Base-by-base conservation (phyloP, 2,888 invertebrate species). In the Tetragonula carbonaria region DNA sequence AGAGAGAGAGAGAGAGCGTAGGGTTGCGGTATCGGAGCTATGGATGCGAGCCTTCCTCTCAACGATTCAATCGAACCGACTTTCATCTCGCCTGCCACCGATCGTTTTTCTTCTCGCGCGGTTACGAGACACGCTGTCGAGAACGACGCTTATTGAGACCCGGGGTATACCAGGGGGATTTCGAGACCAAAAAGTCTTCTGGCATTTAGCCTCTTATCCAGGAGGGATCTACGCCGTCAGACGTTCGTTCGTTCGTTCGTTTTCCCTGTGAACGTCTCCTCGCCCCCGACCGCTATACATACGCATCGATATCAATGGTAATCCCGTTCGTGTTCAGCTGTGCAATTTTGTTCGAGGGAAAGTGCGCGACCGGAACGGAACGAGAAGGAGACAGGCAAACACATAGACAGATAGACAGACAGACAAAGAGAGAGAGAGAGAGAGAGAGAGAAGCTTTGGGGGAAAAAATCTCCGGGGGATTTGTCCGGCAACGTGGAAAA, bases 1-100 rank as follows among this genome's bases (percentile, higher is more conserved):
- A n/a, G 14, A 16, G 2, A 38, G 14, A 38, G 65, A 21, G 38
- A 21, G 65, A 66, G 62, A 16, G 62, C 70, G 59, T 8, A 45
- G 45, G 45, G 73, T 74, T 66, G 68, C 75, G 77, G 84, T 86
- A 88, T 88, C 82, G 88, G 33, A 50, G 65, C 80, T 74, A 82
- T 86, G 78, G 82, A 73, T 65, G 81, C 80, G 79, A 53, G 62
- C 74, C 82, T 80, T 80, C 68, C 82, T 84, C 82, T 83, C 80
- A 80, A 84, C 83, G 78, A 87, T 88, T 90, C 83, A 85, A 88
- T 88, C 85, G 82, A 80, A 70, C 68, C 65, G 80, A 88, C 85
- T 86, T 90, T 86, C 84, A 80, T 82, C 83, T 82, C 77, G 28
- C 62, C 65, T 53, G 50, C 59, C 73, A 67, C 62, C 66, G 55